Evolutionary conservation across 2,888 invertebrate species (phyloP).

Genomic region (Troides aeacus): DNA sequence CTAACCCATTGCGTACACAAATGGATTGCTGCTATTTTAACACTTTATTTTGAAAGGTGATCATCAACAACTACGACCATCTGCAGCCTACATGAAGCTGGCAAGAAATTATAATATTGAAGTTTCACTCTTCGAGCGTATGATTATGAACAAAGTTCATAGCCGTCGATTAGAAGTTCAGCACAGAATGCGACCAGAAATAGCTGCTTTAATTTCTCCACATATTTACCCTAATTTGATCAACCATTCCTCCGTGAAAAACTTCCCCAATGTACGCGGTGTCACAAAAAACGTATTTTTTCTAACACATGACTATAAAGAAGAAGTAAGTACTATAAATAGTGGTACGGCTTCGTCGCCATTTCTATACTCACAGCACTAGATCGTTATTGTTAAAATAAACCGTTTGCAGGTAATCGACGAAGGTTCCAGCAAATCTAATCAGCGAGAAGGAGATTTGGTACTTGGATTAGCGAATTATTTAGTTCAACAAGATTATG

Average conservation of each 20-base stretch:
- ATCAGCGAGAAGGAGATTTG: slow-evolving; percentile 82
- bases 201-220: slow-evolving; percentile 80
- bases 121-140: slow-evolving; percentile 89
- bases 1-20: too few species aligned
- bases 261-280: slow-evolving; percentile 80
- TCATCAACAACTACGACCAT: slow-evolving; percentile 89
- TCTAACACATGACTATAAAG: slow-evolving; percentile 81
- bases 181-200: slow-evolving; percentile 87
- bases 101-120: slow-evolving; percentile 84
- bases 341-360: too few species aligned
- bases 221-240: slow-evolving; percentile 84
- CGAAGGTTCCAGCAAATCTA: slow-evolving; percentile 78
- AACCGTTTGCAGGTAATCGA: slow-evolving; percentile 48
- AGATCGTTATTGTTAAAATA: background rate
- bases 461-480: slow-evolving; percentile 81
- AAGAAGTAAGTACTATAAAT: slow-evolving; percentile 63
- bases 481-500: slow-evolving; percentile 83
- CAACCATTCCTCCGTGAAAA: slow-evolving; percentile 81
- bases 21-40: too few species aligned
- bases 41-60: slow-evolving; percentile 74
- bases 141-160: slow-evolving; percentile 84
- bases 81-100: slow-evolving; percentile 83
- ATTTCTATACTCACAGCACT: background rate
- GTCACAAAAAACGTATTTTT: slow-evolving; percentile 84
- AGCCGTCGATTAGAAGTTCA: slow-evolving; percentile 83